Base-by-base conservation (phyloP, 2,113 vertebrate species). In the Podiceps cristatus region DNA sequence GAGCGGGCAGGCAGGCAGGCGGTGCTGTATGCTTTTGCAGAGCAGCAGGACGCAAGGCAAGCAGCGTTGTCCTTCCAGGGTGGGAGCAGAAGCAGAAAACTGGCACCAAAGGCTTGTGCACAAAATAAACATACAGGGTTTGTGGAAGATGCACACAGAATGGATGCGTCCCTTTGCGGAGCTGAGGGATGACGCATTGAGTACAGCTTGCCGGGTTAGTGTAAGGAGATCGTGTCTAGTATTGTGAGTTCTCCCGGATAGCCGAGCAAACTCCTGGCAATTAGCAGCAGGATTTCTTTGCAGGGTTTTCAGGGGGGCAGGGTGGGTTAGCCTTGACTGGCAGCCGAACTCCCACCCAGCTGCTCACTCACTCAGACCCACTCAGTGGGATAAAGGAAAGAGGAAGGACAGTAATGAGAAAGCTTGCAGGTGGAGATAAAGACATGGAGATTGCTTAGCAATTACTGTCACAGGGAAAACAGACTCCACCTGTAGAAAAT, bases 301-400 rank as follows among this genome's bases (percentile, higher is more conserved):
- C 27, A 55, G 44, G 4, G 0, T 17, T 40, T 35, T 87, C 31
- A 2, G 1, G 3, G 12, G 7, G 24, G 4, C 2, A 3, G 14
- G 7, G 37, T 87, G 31, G 9, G 14, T 28, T 62, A 47, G 5
- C 24, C 11, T 60, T 84, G 18, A 7, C 14, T 88, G 35, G 45
- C 45, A 91, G 33, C 31, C 18, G 18, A 22, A 50, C 20, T 71
- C 52, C 56, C 58, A 47, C 22, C 33, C 42, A 76, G 24, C 49
- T 0, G 0, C 18, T 45, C 5, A 2, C 40, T 75, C 33, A 18
- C 28, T 72, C 18, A n/a, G n/a, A n/a, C n/a, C n/a, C n/a, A n/a
- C n/a, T n/a, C n/a, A 56, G 56, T 50, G 64, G 42, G 35, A 50
- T 0, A 0, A 20, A 7, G 29, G 20, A 49, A 56, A 47, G 25